Evolutionary conservation across 2,888 invertebrate genomes (phyloP).

Genomic region (Drosophila nr. fundita): DNA sequence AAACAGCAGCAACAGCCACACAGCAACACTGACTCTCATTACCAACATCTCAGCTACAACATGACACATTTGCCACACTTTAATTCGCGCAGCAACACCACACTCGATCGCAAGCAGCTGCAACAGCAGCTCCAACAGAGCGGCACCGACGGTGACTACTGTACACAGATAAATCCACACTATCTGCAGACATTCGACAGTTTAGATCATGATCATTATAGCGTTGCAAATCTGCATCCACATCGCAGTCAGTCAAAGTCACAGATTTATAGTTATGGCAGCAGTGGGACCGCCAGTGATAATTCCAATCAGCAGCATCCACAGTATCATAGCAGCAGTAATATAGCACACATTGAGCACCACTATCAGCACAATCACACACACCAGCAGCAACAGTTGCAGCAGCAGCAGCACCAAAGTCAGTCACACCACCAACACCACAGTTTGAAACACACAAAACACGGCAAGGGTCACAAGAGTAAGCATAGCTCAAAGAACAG

Average conservation of each 20-base stretch:
- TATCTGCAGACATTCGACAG: constrained; percentile 83
- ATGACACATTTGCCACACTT: constrained; percentile 72
- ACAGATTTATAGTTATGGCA: constrained; percentile 82
- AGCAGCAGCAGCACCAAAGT: constrained; percentile 19
- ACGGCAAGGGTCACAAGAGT: constrained; percentile 69
- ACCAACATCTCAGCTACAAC: constrained; percentile 69
- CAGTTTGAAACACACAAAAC: constrained; percentile 79
- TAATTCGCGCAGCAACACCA: constrained; percentile 72
- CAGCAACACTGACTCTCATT: constrained; percentile 64
- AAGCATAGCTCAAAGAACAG: constrained; percentile 71
- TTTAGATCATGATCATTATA: constrained; percentile 82
- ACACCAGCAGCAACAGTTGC: constrained; percentile 51
- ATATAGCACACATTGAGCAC: constrained; percentile 77
- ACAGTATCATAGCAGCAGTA: constrained; percentile 72
- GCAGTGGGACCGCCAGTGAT: constrained; percentile 76
- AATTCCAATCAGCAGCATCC: constrained; percentile 66
- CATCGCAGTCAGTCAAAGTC: constrained; percentile 83
- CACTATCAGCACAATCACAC: constrained; percentile 72
- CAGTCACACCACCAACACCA: constrained; percentile 60
- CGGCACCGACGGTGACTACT: constrained; percentile 65
- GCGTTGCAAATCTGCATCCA: constrained; percentile 73
- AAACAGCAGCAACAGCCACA: constrained; percentile 54
- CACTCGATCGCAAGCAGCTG: constrained; percentile 71
- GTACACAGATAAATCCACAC: constrained; percentile 82
- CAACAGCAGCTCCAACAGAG: constrained; percentile 28